phyloP scores from a whole-genome alignment of 2,888 invertebrate genomes.

The Polyommatus icarus region DNA sequence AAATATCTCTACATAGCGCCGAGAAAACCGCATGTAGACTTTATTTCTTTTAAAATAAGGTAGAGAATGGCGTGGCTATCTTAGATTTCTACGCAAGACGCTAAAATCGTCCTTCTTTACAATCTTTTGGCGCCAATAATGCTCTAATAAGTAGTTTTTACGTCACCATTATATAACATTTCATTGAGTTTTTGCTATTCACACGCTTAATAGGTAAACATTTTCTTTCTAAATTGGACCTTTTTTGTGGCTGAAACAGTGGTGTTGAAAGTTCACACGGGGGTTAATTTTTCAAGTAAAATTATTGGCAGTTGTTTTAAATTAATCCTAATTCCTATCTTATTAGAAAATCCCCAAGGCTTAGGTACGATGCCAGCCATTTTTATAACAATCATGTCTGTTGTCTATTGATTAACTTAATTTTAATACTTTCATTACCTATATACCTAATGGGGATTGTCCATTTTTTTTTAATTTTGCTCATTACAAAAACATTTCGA shows the following conservation, averaged over 20 bases:
- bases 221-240: conserved; percentile 13
- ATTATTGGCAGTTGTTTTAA: neutral
- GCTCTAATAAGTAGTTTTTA: conserved; percentile 36
- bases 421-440: no score
- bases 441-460: no score
- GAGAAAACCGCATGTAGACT: conserved; percentile 30
- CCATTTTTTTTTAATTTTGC: no score
- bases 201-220: conserved; percentile 23
- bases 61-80: conserved; percentile 28
- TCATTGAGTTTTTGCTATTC: conserved; percentile 30
- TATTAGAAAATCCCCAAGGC: neutral
- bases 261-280: conserved; percentile 31
- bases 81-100: conserved; percentile 7
- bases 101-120: conserved; percentile 42
- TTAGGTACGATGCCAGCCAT: neutral
- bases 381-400: no score
- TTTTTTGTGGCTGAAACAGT: conserved; percentile 16
- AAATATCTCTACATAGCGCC: conserved; percentile 27
- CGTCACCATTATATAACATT: conserved; percentile 18
- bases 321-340: neutral
- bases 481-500: no score
- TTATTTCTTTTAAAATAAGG: conserved; percentile 33
- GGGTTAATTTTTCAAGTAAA: conserved; percentile 9
- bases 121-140: conserved; percentile 62
- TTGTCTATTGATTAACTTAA: no score